Evolutionary conservation across 2,113 vertebrate genomes (phyloP), one percentile per base, ranked within the genome.

Genomic region (Cavia aperea): DNA sequence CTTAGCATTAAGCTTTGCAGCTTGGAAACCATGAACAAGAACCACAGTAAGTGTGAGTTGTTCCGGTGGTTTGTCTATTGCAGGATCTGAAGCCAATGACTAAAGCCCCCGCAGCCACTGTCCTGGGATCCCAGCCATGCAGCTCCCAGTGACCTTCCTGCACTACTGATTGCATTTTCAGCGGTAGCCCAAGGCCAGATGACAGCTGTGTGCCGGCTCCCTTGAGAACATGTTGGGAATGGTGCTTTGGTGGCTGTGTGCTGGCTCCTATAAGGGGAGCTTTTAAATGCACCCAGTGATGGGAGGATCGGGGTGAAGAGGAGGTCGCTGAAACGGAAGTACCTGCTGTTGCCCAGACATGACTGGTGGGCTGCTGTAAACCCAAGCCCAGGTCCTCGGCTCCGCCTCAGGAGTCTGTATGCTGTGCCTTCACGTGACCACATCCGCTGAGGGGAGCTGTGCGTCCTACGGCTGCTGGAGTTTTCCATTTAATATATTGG

Each of bases 201-300:
- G 58, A 51, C 90, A 96, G 92, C 90, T 90, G 93, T 79, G 65
- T 21, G 49, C 39, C 72, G 79, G 62, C 72, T 90, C 86, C 56
- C 70, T 58, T 46, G 46, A 86, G 92, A 94, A 66, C 54, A 58
- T 58, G 43, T 43, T 81, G 62, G 79, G 60, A 77, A 73, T 16
- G 75, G 66, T 24, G 31, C 65, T 43, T 65, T 58, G 70, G 51
- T 51, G 81, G 46, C 68, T 86, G 31, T 13, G 3, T 4, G n/a
- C 11, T 14, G 4, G 79, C 54, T 93, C 29, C 62, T 65, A 81
- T 72, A 46, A 95, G 65, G 43, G 24, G 39, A 0, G 2, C 43
- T 23, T 68, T 95, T 86, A 85, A 93, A 81, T 12, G 58, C 79
- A n/a, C 66, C 79, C 90, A 65, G 77, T 51, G 58, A 33, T 73